These are phyloP conservation scores for Siphamia tubifer DNA, from an alignment of 2,113 vertebrate genomes.

Conservation along the genomic window DNA sequence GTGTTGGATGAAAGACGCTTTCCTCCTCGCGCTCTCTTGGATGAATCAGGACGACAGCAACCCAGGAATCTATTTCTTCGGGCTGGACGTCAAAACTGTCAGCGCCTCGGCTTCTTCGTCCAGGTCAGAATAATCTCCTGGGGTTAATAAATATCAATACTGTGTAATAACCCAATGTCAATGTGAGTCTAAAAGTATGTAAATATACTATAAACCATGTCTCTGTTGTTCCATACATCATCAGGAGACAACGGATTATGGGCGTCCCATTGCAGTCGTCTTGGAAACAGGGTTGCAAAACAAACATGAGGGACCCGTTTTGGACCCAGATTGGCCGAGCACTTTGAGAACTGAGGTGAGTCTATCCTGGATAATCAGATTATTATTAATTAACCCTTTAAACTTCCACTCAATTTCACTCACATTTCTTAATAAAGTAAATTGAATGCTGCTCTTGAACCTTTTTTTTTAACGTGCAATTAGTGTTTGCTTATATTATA, in stretches of 20 bases:
- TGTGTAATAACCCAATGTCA: too few relatives aligned
- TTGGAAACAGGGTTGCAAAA: conserved; percentile 81
- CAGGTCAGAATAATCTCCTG: conserved; percentile 79
- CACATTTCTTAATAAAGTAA: too few relatives aligned
- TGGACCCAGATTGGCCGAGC: conserved; percentile 89
- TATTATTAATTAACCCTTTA: too few relatives aligned
- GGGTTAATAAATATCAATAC: neutral
- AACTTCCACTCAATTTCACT: too few relatives aligned
- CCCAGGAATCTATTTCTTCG: conserved; percentile 65
- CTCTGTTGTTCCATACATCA: too few relatives aligned
- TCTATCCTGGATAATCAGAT: neutral
- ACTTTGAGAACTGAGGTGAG: conserved; percentile 82
- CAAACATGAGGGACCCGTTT: conserved; percentile 79
- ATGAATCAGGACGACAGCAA: conserved; percentile 74
- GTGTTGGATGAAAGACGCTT: conserved; percentile 87
- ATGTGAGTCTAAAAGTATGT: too few relatives aligned
- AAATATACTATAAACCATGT: too few relatives aligned
- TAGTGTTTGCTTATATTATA: too few relatives aligned
- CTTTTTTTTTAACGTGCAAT: too few relatives aligned
- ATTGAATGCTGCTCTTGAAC: too few relatives aligned
- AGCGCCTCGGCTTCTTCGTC: conserved; percentile 85
- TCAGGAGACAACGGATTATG: conserved; percentile 91
- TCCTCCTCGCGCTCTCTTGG: conserved; percentile 84
- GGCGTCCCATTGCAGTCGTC: conserved; percentile 86
- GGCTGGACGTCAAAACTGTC: conserved; percentile 73